phyloP scores from a whole-genome alignment of 2,888 invertebrate genomes.

The Hydrotaea cyrtoneurina region DNA sequence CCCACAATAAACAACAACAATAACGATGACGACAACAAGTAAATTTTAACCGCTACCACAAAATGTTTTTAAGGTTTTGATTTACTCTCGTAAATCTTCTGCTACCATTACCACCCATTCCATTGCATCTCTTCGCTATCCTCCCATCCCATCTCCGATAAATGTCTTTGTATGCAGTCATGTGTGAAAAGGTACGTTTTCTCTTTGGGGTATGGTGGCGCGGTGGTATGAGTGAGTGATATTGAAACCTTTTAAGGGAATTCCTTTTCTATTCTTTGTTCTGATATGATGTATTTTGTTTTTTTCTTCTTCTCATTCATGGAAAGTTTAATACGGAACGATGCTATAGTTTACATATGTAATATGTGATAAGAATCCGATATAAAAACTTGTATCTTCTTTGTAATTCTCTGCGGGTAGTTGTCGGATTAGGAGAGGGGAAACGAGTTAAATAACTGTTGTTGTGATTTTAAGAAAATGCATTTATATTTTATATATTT shows the following conservation, averaged over 20 bases:
- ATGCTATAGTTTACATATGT: constrained; percentile 44
- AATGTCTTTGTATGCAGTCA: constrained; percentile 62
- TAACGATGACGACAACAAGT: constrained; percentile 45
- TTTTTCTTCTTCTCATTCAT: neutral
- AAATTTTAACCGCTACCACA: constrained; percentile 70
- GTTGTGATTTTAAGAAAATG: neutral
- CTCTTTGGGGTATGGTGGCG: constrained; percentile 41
- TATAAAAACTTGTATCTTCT: neutral
- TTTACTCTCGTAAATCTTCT: constrained; percentile 62
- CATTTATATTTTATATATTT: neutral
- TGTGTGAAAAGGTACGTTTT: constrained; percentile 70
- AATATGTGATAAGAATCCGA: constrained; percentile 46
- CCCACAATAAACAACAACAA: constrained; percentile 58
- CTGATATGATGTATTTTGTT: constrained; percentile 10
- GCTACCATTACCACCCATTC: constrained; percentile 1
- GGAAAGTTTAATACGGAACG: constrained; percentile 33
- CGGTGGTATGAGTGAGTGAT: too few relatives aligned
- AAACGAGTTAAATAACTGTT: neutral
- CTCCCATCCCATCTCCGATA: constrained; percentile 2
- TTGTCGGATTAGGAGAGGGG: neutral
- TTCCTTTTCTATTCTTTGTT: constrained; percentile 48
- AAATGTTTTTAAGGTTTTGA: constrained; percentile 69
- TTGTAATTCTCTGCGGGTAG: neutral
- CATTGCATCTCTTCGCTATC: neutral
- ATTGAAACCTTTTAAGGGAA: constrained; percentile 71